These are phyloP conservation scores for Drosophila paramelanica DNA, from an alignment of 2,888 invertebrate genomes.

Conservation along the genomic window DNA sequence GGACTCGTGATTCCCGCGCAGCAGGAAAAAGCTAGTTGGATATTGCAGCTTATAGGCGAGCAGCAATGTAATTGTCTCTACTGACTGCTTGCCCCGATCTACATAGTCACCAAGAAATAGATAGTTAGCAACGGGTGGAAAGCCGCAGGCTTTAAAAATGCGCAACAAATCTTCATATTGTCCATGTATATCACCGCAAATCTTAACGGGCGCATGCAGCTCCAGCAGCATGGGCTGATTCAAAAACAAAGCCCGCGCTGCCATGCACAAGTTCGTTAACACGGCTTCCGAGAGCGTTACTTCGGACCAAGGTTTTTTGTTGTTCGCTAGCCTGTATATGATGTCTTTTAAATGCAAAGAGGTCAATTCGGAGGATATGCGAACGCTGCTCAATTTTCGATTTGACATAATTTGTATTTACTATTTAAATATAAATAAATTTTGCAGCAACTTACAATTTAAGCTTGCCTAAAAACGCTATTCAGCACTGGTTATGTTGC, in stretches of 20 bases:
- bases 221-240: constrained; percentile 39
- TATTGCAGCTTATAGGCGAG: constrained; percentile 38
- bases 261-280: constrained; percentile 7
- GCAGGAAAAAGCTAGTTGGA: constrained; percentile 19
- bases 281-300: constrained; percentile 1
- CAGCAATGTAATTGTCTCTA: constrained; percentile 35
- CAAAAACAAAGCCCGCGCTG: constrained; percentile 17
- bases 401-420: constrained; percentile 20
- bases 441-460: constrained; percentile 16
- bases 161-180: constrained; percentile 37
- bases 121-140: constrained; percentile 20
- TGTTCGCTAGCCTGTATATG: constrained; percentile 8
- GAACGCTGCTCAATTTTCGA: background rate
- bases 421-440: constrained; percentile 3
- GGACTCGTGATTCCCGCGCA: constrained; percentile 43
- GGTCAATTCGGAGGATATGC: background rate
- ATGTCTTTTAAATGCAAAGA: constrained; percentile 6
- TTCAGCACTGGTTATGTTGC: constrained; percentile 24
- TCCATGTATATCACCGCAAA: constrained; percentile 45
- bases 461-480: constrained; percentile 5
- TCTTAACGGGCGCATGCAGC: constrained; percentile 23
- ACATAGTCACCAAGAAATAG: constrained; percentile 46
- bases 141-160: constrained; percentile 29
- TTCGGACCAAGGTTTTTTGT: constrained; percentile 3
- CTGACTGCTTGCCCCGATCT: constrained; percentile 31